Evolutionary conservation across 30 jellyfish, hydroid and myxozoan genomes (phyloP).

Genomic region (Cassiopea xamachana): DNA sequence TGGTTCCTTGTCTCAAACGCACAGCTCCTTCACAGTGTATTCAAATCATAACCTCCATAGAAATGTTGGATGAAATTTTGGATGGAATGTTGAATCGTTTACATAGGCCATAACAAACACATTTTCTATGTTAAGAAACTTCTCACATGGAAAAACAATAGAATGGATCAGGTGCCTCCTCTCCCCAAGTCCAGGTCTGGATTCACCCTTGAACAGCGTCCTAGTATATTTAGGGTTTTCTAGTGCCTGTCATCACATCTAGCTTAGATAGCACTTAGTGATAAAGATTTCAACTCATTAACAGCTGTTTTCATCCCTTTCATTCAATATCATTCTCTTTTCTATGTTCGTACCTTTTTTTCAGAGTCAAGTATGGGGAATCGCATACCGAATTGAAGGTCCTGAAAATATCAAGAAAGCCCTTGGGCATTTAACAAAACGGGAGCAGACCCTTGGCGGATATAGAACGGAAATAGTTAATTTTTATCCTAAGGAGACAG

Average conservation of each 20-base stretch:
- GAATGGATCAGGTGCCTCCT: neutral
- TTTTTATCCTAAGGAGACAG: slow-evolving; percentile 12
- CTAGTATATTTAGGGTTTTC: too few relatives aligned
- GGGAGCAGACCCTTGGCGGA: slow-evolving; percentile 86
- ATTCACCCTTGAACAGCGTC: neutral
- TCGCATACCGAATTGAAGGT: slow-evolving; percentile 80
- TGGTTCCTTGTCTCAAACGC: too few relatives aligned
- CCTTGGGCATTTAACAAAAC: slow-evolving; percentile 61
- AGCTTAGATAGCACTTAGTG: too few relatives aligned
- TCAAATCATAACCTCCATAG: too few relatives aligned
- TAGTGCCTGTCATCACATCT: too few relatives aligned
- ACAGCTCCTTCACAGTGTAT: too few relatives aligned
- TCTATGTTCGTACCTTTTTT: neutral
- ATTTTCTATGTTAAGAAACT: neutral
- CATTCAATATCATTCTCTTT: too few relatives aligned
- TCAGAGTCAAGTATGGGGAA: slow-evolving; percentile 93
- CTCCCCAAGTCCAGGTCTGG: neutral
- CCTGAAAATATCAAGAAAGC: slow-evolving; percentile 75
- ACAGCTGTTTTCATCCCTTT: too few relatives aligned
- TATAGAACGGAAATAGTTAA: slow-evolving; percentile 55
- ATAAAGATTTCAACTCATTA: too few relatives aligned
- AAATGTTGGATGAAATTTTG: too few relatives aligned
- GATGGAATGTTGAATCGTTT: too few relatives aligned
- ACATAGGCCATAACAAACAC: too few relatives aligned
- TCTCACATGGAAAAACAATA: neutral